These are phyloP conservation scores for Camponotus vicinus DNA, from an alignment of 1,140 invertebrate genomes.

Conservation along the genomic window DNA sequence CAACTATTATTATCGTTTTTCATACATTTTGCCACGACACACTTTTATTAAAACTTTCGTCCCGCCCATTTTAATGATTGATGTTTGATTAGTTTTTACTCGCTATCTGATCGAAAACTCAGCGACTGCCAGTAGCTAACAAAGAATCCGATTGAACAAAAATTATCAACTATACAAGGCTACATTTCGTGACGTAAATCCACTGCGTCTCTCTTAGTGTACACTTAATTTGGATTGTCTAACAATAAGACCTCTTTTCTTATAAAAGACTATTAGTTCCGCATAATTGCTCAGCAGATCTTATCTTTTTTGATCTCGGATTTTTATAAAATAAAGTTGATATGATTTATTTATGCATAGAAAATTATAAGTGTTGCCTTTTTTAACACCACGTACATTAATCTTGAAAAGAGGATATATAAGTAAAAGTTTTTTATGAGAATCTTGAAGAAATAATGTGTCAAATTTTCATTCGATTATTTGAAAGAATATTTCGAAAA, in stretches of 20 bases:
- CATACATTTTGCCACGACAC: constrained; percentile 27
- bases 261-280: background rate
- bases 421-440: background rate
- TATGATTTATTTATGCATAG: too few species aligned
- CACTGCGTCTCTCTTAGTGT: background rate
- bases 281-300: background rate
- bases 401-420: background rate
- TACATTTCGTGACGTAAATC: background rate
- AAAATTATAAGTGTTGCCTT: background rate
- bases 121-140: background rate
- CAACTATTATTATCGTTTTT: constrained; percentile 41
- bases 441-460: background rate
- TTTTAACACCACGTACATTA: background rate
- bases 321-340: background rate
- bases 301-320: background rate
- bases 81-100: constrained; percentile 34
- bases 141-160: background rate
- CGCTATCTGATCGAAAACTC: background rate
- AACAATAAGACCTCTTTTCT: background rate
- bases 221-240: too few species aligned
- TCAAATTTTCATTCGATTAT: background rate
- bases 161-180: background rate
- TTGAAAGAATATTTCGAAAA: background rate
- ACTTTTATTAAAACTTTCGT: constrained; percentile 61
- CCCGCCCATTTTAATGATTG: constrained; percentile 41